These are phyloP conservation scores for Ammodytes marinus DNA, from an alignment of 2,113 vertebrate genomes.

Conservation along the genomic window DNA sequence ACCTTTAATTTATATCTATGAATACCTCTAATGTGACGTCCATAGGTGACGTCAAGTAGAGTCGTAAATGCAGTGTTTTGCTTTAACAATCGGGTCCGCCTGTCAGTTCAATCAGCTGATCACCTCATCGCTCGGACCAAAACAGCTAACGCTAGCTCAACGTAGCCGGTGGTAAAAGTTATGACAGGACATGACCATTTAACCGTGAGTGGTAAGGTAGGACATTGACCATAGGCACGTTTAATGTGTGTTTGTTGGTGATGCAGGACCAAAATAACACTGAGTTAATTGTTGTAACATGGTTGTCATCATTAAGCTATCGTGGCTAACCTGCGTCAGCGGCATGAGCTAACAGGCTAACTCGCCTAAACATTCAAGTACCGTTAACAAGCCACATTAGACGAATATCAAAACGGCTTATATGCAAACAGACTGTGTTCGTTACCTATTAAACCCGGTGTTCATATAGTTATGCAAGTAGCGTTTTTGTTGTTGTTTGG, in stretches of 20 bases:
- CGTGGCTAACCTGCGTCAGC: slow-evolving; percentile 60
- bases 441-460: rapidly evolving
- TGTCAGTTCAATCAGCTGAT: slow-evolving; percentile 65
- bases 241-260: rapidly evolving
- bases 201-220: slow-evolving; percentile 39
- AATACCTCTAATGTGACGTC: not conserved
- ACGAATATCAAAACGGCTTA: not conserved
- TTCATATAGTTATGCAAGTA: rapidly evolving
- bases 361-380: slow-evolving; percentile 37
- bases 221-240: not conserved
- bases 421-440: not conserved
- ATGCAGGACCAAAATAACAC: not conserved
- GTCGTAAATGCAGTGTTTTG: not conserved
- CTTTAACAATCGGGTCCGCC: slow-evolving; percentile 1
- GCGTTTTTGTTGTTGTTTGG: not conserved
- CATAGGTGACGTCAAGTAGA: not conserved
- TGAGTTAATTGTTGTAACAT: not conserved
- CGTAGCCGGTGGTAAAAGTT: slow-evolving; percentile 40
- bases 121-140: slow-evolving; percentile 18
- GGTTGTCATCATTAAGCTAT: not conserved
- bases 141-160: slow-evolving; percentile 53
- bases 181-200: slow-evolving; percentile 33
- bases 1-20: too few relatives aligned
- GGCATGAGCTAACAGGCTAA: slow-evolving; percentile 61
- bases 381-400: not conserved